phyloP scores from a whole-genome alignment of 2,797 vertebrate species.

The Australoheros facetus region DNA sequence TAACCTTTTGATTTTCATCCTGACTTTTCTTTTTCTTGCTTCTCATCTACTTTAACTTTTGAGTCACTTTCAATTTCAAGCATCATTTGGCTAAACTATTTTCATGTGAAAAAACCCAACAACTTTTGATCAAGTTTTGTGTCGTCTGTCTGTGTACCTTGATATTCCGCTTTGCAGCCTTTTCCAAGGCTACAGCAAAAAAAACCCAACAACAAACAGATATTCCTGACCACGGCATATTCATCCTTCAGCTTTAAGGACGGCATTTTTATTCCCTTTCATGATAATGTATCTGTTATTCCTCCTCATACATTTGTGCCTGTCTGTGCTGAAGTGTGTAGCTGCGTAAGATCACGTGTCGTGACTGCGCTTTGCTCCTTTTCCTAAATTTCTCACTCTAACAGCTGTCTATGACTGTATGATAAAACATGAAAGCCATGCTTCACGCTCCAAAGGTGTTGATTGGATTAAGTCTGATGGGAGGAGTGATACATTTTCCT shows the following conservation, averaged over 20 bases:
- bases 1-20: background rate
- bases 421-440: slow-evolving; percentile 43
- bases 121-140: background rate
- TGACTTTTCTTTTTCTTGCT: background rate
- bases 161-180: background rate
- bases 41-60: background rate
- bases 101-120: background rate
- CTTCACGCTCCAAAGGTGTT: slow-evolving; percentile 55
- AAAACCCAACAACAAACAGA: background rate
- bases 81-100: slow-evolving; percentile 4
- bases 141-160: background rate
- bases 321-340: background rate
- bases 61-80: slow-evolving; percentile 7
- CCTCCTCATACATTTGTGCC: slow-evolving; percentile 5
- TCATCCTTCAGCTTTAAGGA: background rate
- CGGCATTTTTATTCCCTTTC: background rate
- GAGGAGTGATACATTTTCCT: slow-evolving; percentile 34
- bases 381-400: slow-evolving; percentile 32
- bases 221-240: background rate
- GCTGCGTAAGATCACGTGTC: slow-evolving; percentile 16
- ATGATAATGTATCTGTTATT: background rate
- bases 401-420: slow-evolving; percentile 42
- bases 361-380: slow-evolving; percentile 11
- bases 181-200: background rate
- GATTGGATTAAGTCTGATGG: slow-evolving; percentile 55